phyloP scores from a whole-genome alignment of 2,888 invertebrate species.

The Homarus gammarus region DNA sequence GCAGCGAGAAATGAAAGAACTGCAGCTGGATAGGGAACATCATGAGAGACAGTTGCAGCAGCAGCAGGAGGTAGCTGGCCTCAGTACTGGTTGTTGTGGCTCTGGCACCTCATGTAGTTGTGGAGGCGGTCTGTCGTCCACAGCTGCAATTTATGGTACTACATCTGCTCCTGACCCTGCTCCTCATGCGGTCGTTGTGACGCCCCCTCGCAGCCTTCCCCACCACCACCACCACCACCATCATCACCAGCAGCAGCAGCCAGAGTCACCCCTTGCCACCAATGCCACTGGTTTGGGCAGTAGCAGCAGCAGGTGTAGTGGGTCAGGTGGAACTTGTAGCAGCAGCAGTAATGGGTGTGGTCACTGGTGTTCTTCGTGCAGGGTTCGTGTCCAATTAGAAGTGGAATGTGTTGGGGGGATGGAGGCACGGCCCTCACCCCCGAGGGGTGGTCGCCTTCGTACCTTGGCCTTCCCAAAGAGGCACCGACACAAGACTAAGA shows the following conservation, averaged over 20 bases:
- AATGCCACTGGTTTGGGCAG: conserved; percentile 17
- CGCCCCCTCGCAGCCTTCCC: conserved; percentile 47
- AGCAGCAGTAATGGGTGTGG: conserved; percentile 46
- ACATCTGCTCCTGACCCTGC: conserved; percentile 38
- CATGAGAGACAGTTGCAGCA: conserved; percentile 35
- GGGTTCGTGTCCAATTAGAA: conserved; percentile 66
- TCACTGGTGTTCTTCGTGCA: conserved; percentile 68
- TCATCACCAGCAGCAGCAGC: conserved; percentile 37
- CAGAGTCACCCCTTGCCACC: conserved; percentile 24
- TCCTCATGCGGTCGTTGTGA: conserved; percentile 33
- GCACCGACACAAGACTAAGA: conserved; percentile 64
- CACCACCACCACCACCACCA: conserved; percentile 57
- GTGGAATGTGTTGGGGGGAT: conserved; percentile 65
- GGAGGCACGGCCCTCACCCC: conserved; percentile 38
- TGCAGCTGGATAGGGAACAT: conserved; percentile 43
- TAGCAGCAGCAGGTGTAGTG: conserved; percentile 14
- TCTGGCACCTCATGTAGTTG: conserved; percentile 54
- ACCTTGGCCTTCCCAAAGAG: conserved; percentile 68
- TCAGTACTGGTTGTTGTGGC: conserved; percentile 35
- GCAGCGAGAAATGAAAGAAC: conserved; percentile 26
- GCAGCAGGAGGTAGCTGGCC: conserved; percentile 15
- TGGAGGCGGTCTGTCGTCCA: conserved; percentile 56
- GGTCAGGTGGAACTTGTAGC: conserved; percentile 13
- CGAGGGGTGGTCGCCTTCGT: conserved; percentile 57
- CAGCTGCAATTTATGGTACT: conserved; percentile 58